Evolutionary conservation across 2,113 vertebrate genomes (phyloP), one percentile per base, ranked within the genome.

Genomic region (Trematocara zebra): DNA sequence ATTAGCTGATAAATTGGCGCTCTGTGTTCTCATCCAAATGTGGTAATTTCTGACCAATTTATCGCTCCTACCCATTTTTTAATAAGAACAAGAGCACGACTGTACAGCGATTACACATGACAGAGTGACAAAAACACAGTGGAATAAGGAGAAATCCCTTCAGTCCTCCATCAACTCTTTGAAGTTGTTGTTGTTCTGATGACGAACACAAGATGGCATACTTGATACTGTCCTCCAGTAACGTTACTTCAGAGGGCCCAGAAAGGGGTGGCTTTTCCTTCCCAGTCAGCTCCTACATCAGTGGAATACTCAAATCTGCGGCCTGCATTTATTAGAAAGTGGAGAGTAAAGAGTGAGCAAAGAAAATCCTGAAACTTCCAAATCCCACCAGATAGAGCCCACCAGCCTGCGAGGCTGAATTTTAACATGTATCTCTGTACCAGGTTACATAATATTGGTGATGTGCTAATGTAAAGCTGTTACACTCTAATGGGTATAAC

Each of bases 181-280:
- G 2, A 74, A 74, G 17, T 14, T 33, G 57, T 28, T 88, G 91
- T 59, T 14, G 18, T 93, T 85, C 89, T 87, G 20, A 67, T 42
- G 20, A 69, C 40, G 82, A 89, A 89, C 95, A 96, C 91, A 88
- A 93, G 95, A 82, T 94, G 95, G 93, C 95, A 81, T 6, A 61
- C 91, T 91, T 86, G 92, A 84, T 56, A 18, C 85, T 83, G 18
- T 79, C 85, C 80, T 57, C 52, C 15, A 33, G 28, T 42, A 23
- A 64, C 18, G 1, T 20, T 7, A 12, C 79, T 53, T 74, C 40
- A 67, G 57, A 85, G 83, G 53, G 67, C 69, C 83, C 47, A 28
- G 69, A 53, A 82, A 69, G 59, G 59, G 80, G 80, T 2, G 12
- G 44, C 35, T 87, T 64, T 85, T 86, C 33, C 15, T 82, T 59